Evolutionary conservation across 2,888 invertebrate species (phyloP), one percentile per base, ranked within the genome.

Genomic region (Steinernema hermaphroditum): DNA sequence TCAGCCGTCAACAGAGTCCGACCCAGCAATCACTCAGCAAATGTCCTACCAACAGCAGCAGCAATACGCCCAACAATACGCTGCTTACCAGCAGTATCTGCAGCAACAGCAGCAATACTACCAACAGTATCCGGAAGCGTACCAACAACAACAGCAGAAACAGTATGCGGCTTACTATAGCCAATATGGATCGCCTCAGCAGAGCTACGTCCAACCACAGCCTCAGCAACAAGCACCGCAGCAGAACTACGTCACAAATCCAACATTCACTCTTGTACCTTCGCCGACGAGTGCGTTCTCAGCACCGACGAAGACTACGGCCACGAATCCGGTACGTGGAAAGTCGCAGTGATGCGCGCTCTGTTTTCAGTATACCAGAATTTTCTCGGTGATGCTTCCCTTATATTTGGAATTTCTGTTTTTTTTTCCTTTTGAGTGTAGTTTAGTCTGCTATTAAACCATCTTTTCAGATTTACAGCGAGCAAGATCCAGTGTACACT

Each of bases 201-300:
- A 24, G 27, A 27, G 27, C 34, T 29, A 68, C 19, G 43, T 22
- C 1, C 43, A 22, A 14, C 54, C 2, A 32, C 34, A 4, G 69
- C 19, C 24, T 43, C 43, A 68, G 34, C 68, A 16, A 19, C 43
- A 37, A 41, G 43, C 37, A 44, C 69, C 37, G 29, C 69, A 22
- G 27, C 54, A 27, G 19, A 54, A 24, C 54, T 54, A 54, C 54
- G 54, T 27, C 24, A 24, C 19, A 14, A 54, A 54, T 27, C 27
- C 54, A 16, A 54, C 2, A 8, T 54, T 54, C 54, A 54, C 29
- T 0, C 73, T 73, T 2, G 73, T 73, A 6, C 76, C 78, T 24
- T 80, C 80, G 41, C 75, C 76, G 29, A 80, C 77, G 68, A 79
- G 79, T 57, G 80, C 80, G 4, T 80, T 80, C 70, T 73, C 76